Percentiles rank a stretch among this genome's conserved stretches.
These are phyloP conservation scores for Ciconia nigra DNA, from an alignment of 2,797 vertebrate genomes.

Conservation along the genomic window DNA sequence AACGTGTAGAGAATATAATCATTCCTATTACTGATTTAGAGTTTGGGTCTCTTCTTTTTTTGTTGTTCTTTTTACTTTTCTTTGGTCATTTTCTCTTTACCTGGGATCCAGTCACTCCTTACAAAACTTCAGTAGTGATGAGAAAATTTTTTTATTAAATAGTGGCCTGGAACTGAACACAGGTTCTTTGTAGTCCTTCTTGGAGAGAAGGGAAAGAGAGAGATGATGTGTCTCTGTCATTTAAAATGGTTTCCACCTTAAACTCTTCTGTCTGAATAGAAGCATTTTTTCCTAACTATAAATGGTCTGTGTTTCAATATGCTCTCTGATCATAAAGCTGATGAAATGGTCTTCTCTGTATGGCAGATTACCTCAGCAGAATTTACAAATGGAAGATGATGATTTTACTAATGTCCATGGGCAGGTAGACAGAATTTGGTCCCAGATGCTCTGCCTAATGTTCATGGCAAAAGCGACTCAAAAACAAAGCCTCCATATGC, in stretches of 20 bases:
- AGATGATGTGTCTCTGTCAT: neutral
- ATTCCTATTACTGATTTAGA: neutral
- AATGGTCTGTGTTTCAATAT: slow-evolving; percentile 10
- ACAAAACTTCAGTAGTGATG: neutral
- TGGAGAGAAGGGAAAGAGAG: neutral
- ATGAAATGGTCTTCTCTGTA: slow-evolving; percentile 2
- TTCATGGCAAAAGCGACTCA: slow-evolving; percentile 54
- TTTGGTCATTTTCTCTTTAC: neutral
- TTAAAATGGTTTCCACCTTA: neutral
- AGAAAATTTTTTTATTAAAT: neutral
- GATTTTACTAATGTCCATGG: slow-evolving; percentile 31
- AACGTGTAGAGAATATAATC: neutral
- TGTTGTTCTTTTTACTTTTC: neutral
- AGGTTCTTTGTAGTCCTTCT: neutral
- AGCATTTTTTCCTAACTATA: neutral
- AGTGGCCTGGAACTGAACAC: neutral
- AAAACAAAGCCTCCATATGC: slow-evolving; percentile 70
- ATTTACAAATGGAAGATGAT: slow-evolving; percentile 48
- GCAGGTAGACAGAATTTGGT: slow-evolving; percentile 62
- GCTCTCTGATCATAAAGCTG: slow-evolving; percentile 21
- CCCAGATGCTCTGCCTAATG: slow-evolving; percentile 61
- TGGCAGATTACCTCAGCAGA: slow-evolving; percentile 30
- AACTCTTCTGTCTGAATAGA: neutral
- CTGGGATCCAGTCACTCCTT: neutral
- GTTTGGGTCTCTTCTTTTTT: neutral